phyloP scores from a whole-genome alignment of 2,113 vertebrate species.

The Pygoscelis adeliae region DNA sequence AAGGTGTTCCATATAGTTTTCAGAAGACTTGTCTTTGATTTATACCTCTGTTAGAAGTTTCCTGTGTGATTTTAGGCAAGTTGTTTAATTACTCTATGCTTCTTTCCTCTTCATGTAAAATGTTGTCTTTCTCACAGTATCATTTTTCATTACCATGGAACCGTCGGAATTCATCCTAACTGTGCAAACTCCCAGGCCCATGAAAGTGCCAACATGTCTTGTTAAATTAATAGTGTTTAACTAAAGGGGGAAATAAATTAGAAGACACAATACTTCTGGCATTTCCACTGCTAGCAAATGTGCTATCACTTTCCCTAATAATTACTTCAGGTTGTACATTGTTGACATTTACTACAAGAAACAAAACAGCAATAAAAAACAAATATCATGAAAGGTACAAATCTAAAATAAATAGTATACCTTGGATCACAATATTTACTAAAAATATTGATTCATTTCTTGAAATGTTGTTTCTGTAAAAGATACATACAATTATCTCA shows the following conservation, averaged over 20 bases:
- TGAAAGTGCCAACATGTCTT: neutral
- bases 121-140: neutral
- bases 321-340: conserved; percentile 37
- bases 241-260: neutral
- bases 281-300: conserved; percentile 48
- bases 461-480: neutral
- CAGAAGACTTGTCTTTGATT: neutral
- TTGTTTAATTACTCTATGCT: neutral
- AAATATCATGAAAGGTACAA: neutral
- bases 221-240: neutral
- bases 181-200: neutral
- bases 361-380: conserved; percentile 43
- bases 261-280: neutral
- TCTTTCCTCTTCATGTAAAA: neutral
- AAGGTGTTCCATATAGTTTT: neutral
- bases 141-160: neutral
- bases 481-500: neutral
- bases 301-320: conserved; percentile 9
- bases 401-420: conserved; percentile 11
- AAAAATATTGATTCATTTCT: conserved; percentile 31
- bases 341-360: conserved; percentile 43
- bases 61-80: neutral
- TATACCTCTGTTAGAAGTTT: neutral
- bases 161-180: neutral
- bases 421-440: conserved; percentile 17